Conservation (phyloP, 2,113 vertebrate species). For the Coracopsis vasa region DNA sequence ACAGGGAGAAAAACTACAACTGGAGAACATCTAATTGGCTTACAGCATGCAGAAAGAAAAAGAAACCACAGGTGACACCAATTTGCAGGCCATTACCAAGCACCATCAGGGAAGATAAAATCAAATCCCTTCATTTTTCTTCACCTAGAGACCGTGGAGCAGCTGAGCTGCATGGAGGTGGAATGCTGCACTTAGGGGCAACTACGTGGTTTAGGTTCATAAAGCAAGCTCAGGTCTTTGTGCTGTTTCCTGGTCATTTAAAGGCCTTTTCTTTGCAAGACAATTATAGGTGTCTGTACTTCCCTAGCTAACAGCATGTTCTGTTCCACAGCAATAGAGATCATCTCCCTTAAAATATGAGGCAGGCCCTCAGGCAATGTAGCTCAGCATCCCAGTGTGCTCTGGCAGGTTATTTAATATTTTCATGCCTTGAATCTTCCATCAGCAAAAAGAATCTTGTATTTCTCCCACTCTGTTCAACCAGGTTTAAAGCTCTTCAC, state of each 20-base stretch:
- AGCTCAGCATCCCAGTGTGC: slow-evolving; percentile 9
- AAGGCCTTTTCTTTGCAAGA: slow-evolving; percentile 2
- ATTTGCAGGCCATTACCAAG: slow-evolving; percentile 16
- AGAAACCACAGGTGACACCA: background rate
- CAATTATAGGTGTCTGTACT: background rate
- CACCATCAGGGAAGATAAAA: slow-evolving; percentile 23
- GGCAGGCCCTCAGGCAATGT: background rate
- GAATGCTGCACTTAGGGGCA: background rate
- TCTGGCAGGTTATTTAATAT: slow-evolving; percentile 24
- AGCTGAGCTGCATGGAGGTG: background rate
- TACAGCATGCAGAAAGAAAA: background rate
- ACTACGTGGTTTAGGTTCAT: background rate
- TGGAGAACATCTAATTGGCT: slow-evolving; percentile 32
- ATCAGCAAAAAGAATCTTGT: background rate
- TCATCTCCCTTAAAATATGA: background rate
- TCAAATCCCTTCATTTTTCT: background rate
- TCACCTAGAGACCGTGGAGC: background rate
- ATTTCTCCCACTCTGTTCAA: background rate
- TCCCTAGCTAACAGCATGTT: background rate
- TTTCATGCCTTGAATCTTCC: background rate
- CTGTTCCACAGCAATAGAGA: background rate
- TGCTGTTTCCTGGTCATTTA: background rate
- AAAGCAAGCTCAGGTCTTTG: background rate
- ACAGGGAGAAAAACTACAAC: background rate
- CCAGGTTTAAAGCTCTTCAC: background rate